Evolutionary conservation across 1,140 invertebrate species (phyloP).

Genomic region (Diorhabda carinulata): DNA sequence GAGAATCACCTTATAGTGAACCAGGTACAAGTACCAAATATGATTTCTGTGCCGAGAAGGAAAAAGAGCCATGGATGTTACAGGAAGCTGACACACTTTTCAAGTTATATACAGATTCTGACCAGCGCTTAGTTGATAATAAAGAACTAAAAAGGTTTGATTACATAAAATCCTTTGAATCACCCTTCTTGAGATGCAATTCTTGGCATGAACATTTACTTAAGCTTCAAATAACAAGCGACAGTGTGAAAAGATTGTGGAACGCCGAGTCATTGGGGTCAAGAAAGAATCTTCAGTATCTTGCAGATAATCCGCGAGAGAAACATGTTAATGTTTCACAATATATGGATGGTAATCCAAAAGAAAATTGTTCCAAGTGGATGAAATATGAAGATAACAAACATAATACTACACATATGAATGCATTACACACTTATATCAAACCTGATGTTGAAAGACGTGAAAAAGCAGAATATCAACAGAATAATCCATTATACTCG

Average conservation of each 20-base stretch:
- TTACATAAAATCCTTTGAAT: slow-evolving; percentile 15
- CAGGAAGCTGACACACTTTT: slow-evolving; percentile 39
- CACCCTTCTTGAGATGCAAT: slow-evolving; percentile 26
- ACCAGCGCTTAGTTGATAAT: background rate
- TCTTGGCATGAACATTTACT: slow-evolving; percentile 32
- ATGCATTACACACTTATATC: too few species aligned
- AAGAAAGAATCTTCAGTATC: background rate
- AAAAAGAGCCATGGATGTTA: slow-evolving; percentile 43
- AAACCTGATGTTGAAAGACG: too few species aligned
- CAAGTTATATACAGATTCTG: slow-evolving; percentile 10
- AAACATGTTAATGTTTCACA: too few species aligned
- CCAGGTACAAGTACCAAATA: slow-evolving; percentile 14
- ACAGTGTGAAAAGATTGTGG: slow-evolving; percentile 14
- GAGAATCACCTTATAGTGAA: slow-evolving; percentile 39
- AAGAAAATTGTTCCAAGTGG: too few species aligned
- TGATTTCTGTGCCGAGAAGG: slow-evolving; percentile 8
- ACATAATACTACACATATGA: too few species aligned
- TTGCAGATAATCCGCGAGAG: too few species aligned
- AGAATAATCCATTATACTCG: slow-evolving; percentile 33
- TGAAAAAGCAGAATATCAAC: background rate
- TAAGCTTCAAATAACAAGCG: slow-evolving; percentile 26
- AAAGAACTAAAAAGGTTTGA: background rate
- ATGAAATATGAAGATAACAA: too few species aligned
- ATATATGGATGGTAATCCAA: too few species aligned
- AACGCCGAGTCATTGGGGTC: slow-evolving; percentile 5